Conservation (phyloP, 2,113 vertebrate species). For the Glaucomys volans region DNA sequence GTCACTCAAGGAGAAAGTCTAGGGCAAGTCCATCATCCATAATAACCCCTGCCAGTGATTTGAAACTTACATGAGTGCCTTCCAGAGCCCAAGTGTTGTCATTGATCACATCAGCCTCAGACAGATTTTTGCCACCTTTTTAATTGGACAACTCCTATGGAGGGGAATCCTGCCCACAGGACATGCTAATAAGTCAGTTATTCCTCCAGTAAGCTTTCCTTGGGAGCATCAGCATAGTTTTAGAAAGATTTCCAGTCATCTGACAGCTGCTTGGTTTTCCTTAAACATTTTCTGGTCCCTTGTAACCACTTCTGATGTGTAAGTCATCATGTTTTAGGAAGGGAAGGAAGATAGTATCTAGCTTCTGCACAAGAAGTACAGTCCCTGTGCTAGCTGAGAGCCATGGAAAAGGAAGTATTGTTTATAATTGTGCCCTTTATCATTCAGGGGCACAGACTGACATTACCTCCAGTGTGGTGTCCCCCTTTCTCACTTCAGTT, state of each 20-base stretch:
- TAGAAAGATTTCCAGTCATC: not conserved
- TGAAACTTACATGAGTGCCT: slow-evolving; percentile 23
- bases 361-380: not conserved
- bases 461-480: not conserved
- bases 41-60: not conserved
- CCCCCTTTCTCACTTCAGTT: not conserved
- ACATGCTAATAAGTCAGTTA: not conserved
- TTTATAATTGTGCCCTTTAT: not conserved
- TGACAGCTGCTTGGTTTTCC: not conserved
- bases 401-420: not conserved
- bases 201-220: not conserved
- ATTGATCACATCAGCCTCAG: not conserved
- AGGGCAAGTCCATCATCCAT: not conserved
- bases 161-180: not conserved
- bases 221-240: not conserved
- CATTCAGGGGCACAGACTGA: not conserved
- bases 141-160: not conserved
- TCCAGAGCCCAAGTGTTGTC: not conserved
- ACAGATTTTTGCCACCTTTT: not conserved
- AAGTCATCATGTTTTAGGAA: not conserved
- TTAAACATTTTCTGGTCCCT: not conserved
- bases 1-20: not conserved
- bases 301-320: not conserved
- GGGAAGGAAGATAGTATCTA: not conserved
- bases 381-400: not conserved